Percentiles rank a stretch among this genome's conserved stretches.
phyloP scores from a whole-genome alignment of 1,140 invertebrate species.

The Pogonognathellus flavescens region DNA sequence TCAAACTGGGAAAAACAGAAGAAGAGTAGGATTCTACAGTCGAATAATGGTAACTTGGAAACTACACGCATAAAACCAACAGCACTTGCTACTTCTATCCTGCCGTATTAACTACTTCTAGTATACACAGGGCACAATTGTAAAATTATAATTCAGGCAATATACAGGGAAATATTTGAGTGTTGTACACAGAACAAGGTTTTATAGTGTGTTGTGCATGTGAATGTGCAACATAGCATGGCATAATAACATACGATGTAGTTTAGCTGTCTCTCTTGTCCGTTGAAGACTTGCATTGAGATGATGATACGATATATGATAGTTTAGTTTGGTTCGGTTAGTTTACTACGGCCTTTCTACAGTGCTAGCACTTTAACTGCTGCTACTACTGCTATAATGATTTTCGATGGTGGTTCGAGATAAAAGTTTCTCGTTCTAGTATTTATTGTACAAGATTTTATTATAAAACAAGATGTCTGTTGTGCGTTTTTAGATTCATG shows the following conservation, averaged over 20 bases:
- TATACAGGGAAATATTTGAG: no score
- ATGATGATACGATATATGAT: neutral
- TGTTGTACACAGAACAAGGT: constrained; percentile 2
- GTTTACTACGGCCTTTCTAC: neutral
- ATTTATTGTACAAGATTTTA: constrained; percentile 49
- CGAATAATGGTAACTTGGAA: no score
- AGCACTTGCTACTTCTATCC: neutral
- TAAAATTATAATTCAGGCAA: constrained; percentile 24
- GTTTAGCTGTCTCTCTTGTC: constrained; percentile 5
- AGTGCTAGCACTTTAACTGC: neutral
- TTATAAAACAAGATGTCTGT: constrained; percentile 29
- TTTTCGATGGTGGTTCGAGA: constrained; percentile 24
- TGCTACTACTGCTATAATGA: neutral
- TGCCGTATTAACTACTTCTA: neutral
- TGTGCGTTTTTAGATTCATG: neutral
- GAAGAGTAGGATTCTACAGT: neutral
- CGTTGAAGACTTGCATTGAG: neutral
- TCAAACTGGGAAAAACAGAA: neutral
- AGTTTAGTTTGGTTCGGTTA: constrained; percentile 17
- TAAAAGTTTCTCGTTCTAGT: constrained; percentile 29
- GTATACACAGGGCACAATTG: neutral
- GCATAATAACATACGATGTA: constrained; percentile 27
- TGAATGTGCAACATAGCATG: constrained; percentile 24
- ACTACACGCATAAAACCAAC: neutral
- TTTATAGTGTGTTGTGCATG: constrained; percentile 9